Evolutionary conservation across 1,140 invertebrate species (phyloP).

Genomic region (Zaprionus gabonicus): DNA sequence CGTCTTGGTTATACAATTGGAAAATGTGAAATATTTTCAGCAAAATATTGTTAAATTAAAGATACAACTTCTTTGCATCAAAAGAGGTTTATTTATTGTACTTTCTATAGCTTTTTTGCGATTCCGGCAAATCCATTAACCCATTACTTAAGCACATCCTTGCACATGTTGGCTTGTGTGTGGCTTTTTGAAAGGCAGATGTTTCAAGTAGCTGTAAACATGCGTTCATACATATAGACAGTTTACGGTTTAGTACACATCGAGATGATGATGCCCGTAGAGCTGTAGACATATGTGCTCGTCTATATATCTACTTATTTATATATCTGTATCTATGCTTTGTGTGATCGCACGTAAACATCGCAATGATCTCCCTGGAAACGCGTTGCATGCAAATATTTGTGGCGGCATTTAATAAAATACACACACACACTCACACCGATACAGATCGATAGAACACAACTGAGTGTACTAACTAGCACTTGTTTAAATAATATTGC

Average conservation of each 20-base stretch:
- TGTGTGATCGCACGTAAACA: conserved; percentile 33
- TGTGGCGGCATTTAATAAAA: conserved; percentile 10
- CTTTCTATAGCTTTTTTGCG: neutral
- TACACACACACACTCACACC: conserved; percentile 25
- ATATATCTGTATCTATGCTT: conserved; percentile 37
- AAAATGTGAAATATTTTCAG: too few species aligned
- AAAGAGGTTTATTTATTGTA: neutral
- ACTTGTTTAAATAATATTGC: conserved; percentile 60
- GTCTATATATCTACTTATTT: conserved; percentile 10
- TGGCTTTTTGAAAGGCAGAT: conserved; percentile 31
- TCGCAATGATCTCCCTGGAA: conserved; percentile 22
- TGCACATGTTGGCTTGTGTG: conserved; percentile 12
- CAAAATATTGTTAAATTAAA: too few species aligned
- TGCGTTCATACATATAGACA: neutral
- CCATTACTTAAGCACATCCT: conserved; percentile 1
- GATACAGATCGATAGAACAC: neutral
- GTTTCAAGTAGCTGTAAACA: conserved; percentile 26
- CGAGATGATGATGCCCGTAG: conserved; percentile 4
- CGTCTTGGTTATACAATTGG: too few species aligned
- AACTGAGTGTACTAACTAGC: conserved; percentile 33
- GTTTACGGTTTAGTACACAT: conserved; percentile 3
- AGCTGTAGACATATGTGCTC: neutral
- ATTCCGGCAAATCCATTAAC: neutral
- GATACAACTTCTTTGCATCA: too few species aligned
- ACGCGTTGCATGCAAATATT: conserved; percentile 45